Evolutionary conservation across 1,140 invertebrate species (phyloP).

Genomic region (Ladona fulva): DNA sequence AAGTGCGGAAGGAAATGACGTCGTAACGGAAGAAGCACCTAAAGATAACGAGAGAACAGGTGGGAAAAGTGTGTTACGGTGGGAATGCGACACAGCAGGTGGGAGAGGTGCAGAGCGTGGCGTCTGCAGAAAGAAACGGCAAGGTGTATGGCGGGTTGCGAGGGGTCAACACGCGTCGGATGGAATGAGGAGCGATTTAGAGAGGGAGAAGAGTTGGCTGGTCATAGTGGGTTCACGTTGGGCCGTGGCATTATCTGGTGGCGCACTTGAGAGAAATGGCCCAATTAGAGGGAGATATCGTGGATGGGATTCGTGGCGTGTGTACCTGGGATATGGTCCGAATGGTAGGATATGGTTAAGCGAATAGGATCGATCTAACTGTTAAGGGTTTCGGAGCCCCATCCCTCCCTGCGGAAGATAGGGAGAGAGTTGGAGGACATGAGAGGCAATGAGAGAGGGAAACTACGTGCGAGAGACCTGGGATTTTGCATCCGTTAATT

Average conservation of each 20-base stretch:
- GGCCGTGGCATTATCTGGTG: not conserved
- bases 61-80: no score
- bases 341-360: constrained; percentile 1
- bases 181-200: not conserved
- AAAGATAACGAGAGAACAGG: no score
- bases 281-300: not conserved
- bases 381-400: not conserved
- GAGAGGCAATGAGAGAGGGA: no score
- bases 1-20: not conserved
- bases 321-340: not conserved
- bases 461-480: no score
- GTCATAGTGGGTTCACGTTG: not conserved
- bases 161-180: no score
- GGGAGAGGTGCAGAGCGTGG: no score
- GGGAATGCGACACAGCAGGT: no score
- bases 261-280: not conserved
- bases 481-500: no score
- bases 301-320: not conserved
- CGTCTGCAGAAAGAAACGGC: no score
- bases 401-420: not conserved
- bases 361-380: not conserved
- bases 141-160: not conserved
- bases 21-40: no score
- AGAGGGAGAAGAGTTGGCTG: not conserved
- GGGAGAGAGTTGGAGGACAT: no score